Conservation (phyloP, 2,113 vertebrate species). For the Poecile atricapillus region DNA sequence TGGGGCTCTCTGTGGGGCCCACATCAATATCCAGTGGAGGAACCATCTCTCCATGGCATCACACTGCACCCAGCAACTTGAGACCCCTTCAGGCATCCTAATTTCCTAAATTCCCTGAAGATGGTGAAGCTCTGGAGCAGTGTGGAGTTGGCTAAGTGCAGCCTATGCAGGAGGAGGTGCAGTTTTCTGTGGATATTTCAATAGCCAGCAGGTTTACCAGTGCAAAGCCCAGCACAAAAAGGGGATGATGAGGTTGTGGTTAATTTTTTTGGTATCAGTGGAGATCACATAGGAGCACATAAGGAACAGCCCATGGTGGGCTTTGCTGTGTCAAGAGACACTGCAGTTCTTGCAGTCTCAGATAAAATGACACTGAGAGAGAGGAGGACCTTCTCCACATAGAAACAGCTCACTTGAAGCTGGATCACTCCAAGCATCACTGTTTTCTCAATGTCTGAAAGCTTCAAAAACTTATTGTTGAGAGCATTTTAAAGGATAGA, state of each 20-base stretch:
- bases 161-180: background rate
- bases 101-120: background rate
- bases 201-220: background rate
- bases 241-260: background rate
- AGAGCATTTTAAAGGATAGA: background rate
- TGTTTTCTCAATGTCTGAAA: background rate
- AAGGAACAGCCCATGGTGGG: background rate
- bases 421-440: background rate
- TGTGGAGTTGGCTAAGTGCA: background rate
- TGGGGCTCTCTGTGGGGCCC: rapidly evolving
- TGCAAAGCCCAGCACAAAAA: background rate
- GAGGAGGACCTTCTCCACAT: rapidly evolving
- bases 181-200: background rate
- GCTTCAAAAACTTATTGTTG: background rate
- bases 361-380: background rate
- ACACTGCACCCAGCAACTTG: background rate
- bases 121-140: background rate
- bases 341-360: background rate
- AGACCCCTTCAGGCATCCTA: background rate
- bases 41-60: background rate
- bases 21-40: rapidly evolving
- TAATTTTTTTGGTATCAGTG: background rate
- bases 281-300: background rate
- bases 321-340: background rate
- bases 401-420: background rate